Conservation (phyloP, 2,888 invertebrate species). For the Pammene aurita region DNA sequence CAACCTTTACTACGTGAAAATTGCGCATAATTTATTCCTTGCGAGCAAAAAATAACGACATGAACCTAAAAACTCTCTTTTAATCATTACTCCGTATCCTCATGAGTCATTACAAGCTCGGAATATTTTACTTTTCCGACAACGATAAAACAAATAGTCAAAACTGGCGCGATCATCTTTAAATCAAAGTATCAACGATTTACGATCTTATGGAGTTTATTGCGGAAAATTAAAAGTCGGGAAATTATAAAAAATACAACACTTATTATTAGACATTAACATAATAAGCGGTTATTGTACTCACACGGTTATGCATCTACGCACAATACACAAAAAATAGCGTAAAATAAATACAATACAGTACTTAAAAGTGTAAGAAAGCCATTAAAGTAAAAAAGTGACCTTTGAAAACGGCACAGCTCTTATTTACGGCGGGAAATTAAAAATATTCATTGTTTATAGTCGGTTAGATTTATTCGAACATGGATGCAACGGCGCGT, state of each 20-base stretch:
- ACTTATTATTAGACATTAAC: constrained; percentile 26
- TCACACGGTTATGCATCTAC: constrained; percentile 30
- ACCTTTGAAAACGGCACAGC: constrained; percentile 35
- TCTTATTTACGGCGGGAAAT: constrained; percentile 31
- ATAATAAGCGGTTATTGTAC: constrained; percentile 26
- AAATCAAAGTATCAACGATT: constrained; percentile 31
- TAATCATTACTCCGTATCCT: not conserved
- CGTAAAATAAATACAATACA: constrained; percentile 37
- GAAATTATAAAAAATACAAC: constrained; percentile 33
- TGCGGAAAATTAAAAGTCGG: constrained; percentile 22
- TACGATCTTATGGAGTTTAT: constrained; percentile 27
- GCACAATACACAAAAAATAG: constrained; percentile 29
- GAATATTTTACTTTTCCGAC: constrained; percentile 10
- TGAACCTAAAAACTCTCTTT: not conserved
- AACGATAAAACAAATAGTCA: constrained; percentile 17
- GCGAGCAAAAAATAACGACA: not conserved
- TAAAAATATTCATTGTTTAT: constrained; percentile 41
- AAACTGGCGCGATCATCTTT: constrained; percentile 20
- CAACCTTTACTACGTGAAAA: not conserved
- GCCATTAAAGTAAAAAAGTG: constrained; percentile 33
- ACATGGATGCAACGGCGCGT: constrained; percentile 28
- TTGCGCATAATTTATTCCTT: constrained; percentile 12
- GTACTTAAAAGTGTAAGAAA: constrained; percentile 29
- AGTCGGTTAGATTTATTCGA: constrained; percentile 33
- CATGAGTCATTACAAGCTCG: not conserved